Evolutionary conservation across 2,113 vertebrate genomes (phyloP).

Genomic region (Nothobranchius kuhntae): DNA sequence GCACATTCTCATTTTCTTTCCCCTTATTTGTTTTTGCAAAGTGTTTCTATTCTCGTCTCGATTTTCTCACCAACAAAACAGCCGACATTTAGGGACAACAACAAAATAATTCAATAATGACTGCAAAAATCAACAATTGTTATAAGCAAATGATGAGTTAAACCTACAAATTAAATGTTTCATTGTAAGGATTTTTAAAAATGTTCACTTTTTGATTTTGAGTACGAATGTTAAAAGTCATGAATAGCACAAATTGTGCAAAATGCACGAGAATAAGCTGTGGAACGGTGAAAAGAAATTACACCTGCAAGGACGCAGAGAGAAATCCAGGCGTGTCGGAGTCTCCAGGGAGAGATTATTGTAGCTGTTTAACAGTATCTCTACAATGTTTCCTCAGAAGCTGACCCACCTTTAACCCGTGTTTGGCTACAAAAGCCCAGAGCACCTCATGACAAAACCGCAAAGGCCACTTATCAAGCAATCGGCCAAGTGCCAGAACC

Average conservation of each 20-base stretch:
- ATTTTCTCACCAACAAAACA: neutral
- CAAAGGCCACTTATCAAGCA: conserved; percentile 32
- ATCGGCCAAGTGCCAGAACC: neutral
- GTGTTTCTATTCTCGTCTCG: too few relatives aligned
- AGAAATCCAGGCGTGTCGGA: conserved; percentile 37
- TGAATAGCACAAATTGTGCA: neutral
- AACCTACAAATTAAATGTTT: too few relatives aligned
- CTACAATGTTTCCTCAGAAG: conserved; percentile 32
- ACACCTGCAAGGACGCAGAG: conserved; percentile 44
- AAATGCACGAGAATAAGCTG: neutral
- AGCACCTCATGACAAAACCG: conserved; percentile 32
- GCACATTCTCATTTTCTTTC: too few relatives aligned
- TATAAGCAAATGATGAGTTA: neutral
- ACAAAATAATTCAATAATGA: too few relatives aligned
- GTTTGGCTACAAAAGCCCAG: conserved; percentile 19
- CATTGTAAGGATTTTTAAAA: neutral
- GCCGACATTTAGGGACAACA: neutral
- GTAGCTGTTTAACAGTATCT: conserved; percentile 43
- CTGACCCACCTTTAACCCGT: conserved; percentile 63
- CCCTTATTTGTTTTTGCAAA: too few relatives aligned
- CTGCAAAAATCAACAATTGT: neutral
- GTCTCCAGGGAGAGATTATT: conserved; percentile 58
- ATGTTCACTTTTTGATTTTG: neutral
- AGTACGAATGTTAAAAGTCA: neutral
- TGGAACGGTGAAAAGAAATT: conserved; percentile 47